A percentile compares a stretch with the other conserved stretches of the same genome.
These are phyloP conservation scores for Melolontha melolontha DNA, from an alignment of 2,888 invertebrate species.

Conservation along the genomic window DNA sequence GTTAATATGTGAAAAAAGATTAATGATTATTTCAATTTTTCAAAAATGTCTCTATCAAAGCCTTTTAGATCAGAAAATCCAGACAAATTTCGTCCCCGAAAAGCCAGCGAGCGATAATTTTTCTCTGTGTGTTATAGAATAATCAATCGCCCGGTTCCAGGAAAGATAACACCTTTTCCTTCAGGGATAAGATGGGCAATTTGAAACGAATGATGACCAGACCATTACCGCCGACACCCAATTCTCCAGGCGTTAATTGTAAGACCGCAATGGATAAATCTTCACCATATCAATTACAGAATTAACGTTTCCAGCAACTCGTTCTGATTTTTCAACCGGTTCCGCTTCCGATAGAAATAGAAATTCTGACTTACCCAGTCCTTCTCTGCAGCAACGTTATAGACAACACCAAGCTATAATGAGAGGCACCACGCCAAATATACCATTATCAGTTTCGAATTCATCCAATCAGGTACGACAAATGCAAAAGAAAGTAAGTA, in stretches of 20 bases:
- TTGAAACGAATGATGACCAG: constrained; percentile 66
- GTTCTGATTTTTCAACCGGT: constrained; percentile 57
- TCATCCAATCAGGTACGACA: constrained; percentile 57
- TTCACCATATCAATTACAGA: background rate
- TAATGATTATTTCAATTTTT: background rate
- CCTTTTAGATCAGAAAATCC: constrained; percentile 49
- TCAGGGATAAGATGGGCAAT: constrained; percentile 67
- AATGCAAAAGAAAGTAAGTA: no score
- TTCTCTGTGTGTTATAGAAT: constrained; percentile 34
- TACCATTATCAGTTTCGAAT: constrained; percentile 60
- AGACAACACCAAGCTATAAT: constrained; percentile 71
- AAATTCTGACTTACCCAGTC: constrained; percentile 56
- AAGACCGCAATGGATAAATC: constrained; percentile 6
- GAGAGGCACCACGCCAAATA: constrained; percentile 64
- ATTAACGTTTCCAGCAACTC: constrained; percentile 52
- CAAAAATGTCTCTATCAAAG: constrained; percentile 42
- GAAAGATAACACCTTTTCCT: constrained; percentile 58
- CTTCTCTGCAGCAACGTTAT: constrained; percentile 69
- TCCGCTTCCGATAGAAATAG: constrained; percentile 52
- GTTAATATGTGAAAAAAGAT: background rate
- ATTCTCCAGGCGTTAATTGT: constrained; percentile 38
- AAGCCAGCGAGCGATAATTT: constrained; percentile 29
- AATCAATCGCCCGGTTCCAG: constrained; percentile 54
- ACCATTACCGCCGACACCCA: constrained; percentile 70
- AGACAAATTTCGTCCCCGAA: background rate